Evolutionary conservation across 2,113 vertebrate genomes (phyloP).

Genomic region (Oncorhynchus mykiss): DNA sequence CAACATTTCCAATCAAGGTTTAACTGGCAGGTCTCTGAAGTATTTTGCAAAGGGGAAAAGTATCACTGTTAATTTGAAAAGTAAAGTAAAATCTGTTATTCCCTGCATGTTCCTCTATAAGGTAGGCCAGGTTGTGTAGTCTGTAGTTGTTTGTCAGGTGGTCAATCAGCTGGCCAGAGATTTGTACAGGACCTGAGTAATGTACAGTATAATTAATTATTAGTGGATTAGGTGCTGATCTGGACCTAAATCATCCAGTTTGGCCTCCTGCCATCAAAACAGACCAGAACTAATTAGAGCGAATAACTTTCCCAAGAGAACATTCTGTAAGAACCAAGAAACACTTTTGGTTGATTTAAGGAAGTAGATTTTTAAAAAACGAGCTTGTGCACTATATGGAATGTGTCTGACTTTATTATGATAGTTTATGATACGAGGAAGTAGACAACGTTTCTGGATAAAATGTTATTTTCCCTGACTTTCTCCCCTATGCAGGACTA

Average conservation of each 20-base stretch:
- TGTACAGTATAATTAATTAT: neutral
- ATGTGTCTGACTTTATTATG: neutral
- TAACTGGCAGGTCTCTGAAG: neutral
- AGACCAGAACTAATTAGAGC: slow-evolving; percentile 6
- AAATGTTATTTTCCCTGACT: neutral
- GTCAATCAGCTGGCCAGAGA: neutral
- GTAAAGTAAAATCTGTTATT: neutral
- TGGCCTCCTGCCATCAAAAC: neutral
- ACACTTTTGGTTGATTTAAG: slow-evolving; percentile 1
- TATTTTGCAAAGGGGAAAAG: neutral
- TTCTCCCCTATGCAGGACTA: slow-evolving; percentile 27
- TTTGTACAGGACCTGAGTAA: too few species aligned
- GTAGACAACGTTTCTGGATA: neutral
- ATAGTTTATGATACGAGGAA: neutral
- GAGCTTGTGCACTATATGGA: too few species aligned
- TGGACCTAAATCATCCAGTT: neutral
- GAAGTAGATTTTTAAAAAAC: too few species aligned
- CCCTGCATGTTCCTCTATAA: neutral
- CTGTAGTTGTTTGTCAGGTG: neutral
- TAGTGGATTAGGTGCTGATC: slow-evolving; percentile 13
- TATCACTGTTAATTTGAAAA: neutral
- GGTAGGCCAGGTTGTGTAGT: neutral
- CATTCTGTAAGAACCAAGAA: neutral
- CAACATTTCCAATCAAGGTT: neutral
- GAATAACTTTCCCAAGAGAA: slow-evolving; percentile 1